These are phyloP conservation scores for Globodera rostochiensis DNA, from an alignment of 1,140 invertebrate species.

Conservation along the genomic window DNA sequence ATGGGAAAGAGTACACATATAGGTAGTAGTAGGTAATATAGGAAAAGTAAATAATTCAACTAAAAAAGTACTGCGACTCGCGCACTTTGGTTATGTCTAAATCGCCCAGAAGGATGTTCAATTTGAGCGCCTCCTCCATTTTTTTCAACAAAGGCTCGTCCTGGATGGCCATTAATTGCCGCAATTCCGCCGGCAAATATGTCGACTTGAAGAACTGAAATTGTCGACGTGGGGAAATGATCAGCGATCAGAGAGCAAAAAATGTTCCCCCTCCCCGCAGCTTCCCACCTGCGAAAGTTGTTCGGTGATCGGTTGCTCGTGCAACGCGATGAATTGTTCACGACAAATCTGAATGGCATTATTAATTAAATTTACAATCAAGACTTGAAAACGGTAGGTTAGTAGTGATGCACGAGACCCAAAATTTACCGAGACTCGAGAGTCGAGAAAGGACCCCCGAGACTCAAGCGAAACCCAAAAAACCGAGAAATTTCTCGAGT, in stretches of 20 bases:
- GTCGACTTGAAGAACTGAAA: slow-evolving; percentile 45
- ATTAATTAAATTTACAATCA: not conserved
- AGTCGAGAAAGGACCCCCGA: too few relatives aligned
- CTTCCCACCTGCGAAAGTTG: slow-evolving; percentile 73
- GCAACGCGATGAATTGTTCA: slow-evolving; percentile 91
- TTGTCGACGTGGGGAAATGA: slow-evolving; percentile 27
- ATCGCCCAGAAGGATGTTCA: slow-evolving; percentile 46
- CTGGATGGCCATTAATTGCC: slow-evolving; percentile 10
- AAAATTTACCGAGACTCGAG: too few relatives aligned
- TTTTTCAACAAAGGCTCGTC: slow-evolving; percentile 20
- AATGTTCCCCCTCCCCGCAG: slow-evolving; percentile 14
- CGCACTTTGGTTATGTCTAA: slow-evolving; percentile 54
- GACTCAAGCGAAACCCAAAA: too few relatives aligned
- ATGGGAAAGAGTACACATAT: not conserved
- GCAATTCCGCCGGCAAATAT: slow-evolving; percentile 41
- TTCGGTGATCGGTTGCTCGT: slow-evolving; percentile 87
- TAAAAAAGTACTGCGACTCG: slow-evolving; percentile 62
- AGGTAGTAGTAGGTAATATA: too few relatives aligned
- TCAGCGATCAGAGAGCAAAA: slow-evolving; percentile 12
- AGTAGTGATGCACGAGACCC: too few relatives aligned
- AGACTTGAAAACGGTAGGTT: not conserved
- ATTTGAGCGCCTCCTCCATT: slow-evolving; percentile 45
- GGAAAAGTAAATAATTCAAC: slow-evolving; percentile 35
- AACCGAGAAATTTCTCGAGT: too few relatives aligned
- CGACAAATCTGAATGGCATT: slow-evolving; percentile 75